Conservation (phyloP, 1,140 invertebrate species). For the Zaprionus ghesquierei region DNA sequence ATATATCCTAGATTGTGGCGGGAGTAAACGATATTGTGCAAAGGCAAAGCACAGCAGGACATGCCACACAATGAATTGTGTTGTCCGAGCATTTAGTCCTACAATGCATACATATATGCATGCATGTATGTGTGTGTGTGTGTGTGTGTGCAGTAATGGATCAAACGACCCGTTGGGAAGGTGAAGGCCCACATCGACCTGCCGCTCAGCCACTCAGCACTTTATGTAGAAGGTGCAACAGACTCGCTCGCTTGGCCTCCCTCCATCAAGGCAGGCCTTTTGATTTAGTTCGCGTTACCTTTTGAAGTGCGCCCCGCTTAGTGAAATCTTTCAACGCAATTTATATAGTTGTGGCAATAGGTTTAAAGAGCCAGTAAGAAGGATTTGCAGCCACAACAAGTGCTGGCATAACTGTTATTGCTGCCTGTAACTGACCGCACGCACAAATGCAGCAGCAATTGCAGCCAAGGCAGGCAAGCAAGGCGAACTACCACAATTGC, state of each 20-base stretch:
- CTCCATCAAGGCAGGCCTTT: background rate
- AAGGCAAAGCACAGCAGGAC: constrained; percentile 54
- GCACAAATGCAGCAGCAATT: constrained; percentile 18
- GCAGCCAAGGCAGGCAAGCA: constrained; percentile 18
- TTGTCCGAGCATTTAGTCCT: constrained; percentile 72
- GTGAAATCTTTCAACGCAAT: background rate
- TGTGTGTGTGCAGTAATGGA: too few relatives aligned
- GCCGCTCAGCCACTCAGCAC: background rate
- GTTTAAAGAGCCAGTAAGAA: background rate
- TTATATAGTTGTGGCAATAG: background rate
- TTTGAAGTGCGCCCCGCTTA: background rate
- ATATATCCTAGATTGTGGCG: constrained; percentile 29
- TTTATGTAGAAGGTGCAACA: background rate
- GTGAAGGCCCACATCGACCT: constrained; percentile 25
- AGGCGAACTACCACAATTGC: constrained; percentile 16
- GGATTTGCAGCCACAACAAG: constrained; percentile 22
- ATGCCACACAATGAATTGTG: constrained; percentile 77
- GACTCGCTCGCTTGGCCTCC: background rate
- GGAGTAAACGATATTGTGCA: constrained; percentile 15
- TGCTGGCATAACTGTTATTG: constrained; percentile 19
- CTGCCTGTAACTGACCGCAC: constrained; percentile 31
- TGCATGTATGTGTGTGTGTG: too few relatives aligned
- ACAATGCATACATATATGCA: constrained; percentile 32
- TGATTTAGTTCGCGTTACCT: constrained; percentile 21
- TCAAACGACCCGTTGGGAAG: constrained; percentile 13